Evolutionary conservation across 1,140 invertebrate genomes (phyloP).

Genomic region (Lepidurus arcticus): DNA sequence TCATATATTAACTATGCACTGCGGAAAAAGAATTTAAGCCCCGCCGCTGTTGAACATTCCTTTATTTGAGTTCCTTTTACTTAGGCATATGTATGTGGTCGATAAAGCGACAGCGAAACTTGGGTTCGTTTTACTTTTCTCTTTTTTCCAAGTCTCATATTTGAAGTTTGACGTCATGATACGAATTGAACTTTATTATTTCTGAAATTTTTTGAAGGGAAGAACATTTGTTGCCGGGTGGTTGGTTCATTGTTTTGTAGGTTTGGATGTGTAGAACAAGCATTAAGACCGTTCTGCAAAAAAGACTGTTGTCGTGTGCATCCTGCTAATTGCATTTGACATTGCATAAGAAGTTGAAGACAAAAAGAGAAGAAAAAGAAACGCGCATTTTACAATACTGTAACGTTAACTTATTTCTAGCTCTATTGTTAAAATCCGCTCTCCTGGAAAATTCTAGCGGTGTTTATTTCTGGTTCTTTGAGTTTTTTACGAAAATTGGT

Average conservation of each 20-base stretch:
- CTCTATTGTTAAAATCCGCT: no score
- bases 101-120: background rate
- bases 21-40: conserved; percentile 1
- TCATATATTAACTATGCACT: conserved; percentile 9
- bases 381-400: background rate
- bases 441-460: background rate
- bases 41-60: background rate
- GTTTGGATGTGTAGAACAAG: background rate
- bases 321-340: background rate
- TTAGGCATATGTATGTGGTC: background rate
- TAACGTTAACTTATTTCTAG: background rate
- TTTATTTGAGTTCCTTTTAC: background rate
- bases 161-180: background rate
- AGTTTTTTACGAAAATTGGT: background rate
- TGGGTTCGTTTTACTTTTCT: background rate
- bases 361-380: background rate
- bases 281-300: background rate
- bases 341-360: background rate
- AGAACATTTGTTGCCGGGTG: background rate
- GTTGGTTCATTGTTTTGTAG: background rate
- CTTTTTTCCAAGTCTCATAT: background rate
- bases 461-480: background rate
- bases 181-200: background rate
- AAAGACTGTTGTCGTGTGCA: background rate
- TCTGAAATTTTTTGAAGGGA: background rate